Conservation (phyloP, 2,113 vertebrate genomes). For the Gasterosteus aculeatus region DNA sequence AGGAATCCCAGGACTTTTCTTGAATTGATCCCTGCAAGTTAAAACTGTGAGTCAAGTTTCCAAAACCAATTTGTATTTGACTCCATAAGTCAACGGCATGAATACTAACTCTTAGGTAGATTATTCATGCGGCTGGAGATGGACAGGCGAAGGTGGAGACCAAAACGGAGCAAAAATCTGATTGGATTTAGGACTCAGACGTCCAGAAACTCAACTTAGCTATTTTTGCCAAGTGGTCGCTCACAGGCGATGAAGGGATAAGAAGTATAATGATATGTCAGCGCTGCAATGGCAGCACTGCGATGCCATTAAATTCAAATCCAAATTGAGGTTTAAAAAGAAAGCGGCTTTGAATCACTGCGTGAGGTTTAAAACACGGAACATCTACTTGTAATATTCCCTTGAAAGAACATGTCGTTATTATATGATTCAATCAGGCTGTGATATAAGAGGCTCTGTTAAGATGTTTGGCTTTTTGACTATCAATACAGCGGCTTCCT, state of each 20-base stretch:
- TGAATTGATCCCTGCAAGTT: no score
- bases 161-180: background rate
- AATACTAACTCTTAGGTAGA: no score
- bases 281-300: background rate
- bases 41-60: background rate
- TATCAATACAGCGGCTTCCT: conserved; percentile 17
- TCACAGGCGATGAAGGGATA: no score
- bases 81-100: background rate
- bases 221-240: background rate
- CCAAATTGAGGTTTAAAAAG: background rate
- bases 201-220: background rate
- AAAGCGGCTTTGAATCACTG: background rate
- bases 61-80: background rate
- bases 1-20: no score
- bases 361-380: background rate
- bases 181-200: background rate
- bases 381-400: background rate
- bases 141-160: background rate
- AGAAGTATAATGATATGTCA: background rate
- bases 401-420: background rate
- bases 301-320: background rate
- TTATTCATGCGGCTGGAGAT: background rate
- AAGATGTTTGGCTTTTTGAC: conserved; percentile 23
- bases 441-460: background rate
- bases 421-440: background rate